These are phyloP conservation scores for Chaenodraco wilsoni DNA, from an alignment of 2,797 vertebrate genomes.

Conservation along the genomic window DNA sequence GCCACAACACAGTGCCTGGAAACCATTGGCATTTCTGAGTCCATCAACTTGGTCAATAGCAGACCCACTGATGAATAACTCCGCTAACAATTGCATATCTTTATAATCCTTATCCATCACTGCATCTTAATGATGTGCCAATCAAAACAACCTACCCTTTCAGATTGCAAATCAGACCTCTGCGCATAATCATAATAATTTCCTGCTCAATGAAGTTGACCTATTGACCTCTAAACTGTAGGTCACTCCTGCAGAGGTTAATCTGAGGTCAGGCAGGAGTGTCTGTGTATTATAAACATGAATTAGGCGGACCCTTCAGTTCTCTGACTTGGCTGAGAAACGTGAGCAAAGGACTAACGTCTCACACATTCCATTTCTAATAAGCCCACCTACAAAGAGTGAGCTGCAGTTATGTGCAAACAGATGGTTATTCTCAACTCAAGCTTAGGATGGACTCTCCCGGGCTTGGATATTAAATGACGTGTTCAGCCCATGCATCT, in stretches of 20 bases:
- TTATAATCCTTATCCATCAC: neutral
- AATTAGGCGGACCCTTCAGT: constrained; percentile 43
- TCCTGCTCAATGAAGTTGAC: constrained; percentile 43
- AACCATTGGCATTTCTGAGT: constrained; percentile 22
- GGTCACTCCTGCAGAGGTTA: constrained; percentile 64
- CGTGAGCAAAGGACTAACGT: constrained; percentile 63
- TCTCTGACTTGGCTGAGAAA: constrained; percentile 51
- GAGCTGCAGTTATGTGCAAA: constrained; percentile 57
- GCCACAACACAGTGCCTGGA: neutral
- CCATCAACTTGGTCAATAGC: constrained; percentile 26
- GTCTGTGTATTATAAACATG: constrained; percentile 62
- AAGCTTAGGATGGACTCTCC: constrained; percentile 53
- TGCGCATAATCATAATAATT: constrained; percentile 47
- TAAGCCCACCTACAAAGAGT: constrained; percentile 74
- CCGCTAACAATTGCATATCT: neutral
- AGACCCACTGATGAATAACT: constrained; percentile 24
- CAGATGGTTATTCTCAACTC: constrained; percentile 71
- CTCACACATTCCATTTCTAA: constrained; percentile 71
- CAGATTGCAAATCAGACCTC: constrained; percentile 17
- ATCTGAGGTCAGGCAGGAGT: constrained; percentile 58
- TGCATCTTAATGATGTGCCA: constrained; percentile 1
- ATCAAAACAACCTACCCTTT: neutral
- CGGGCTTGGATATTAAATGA: constrained; percentile 55
- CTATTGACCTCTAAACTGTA: constrained; percentile 45
- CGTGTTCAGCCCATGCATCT: constrained; percentile 39